Evolutionary conservation across 2,888 invertebrate species (phyloP).

Genomic region (Marronus borbonicus): DNA sequence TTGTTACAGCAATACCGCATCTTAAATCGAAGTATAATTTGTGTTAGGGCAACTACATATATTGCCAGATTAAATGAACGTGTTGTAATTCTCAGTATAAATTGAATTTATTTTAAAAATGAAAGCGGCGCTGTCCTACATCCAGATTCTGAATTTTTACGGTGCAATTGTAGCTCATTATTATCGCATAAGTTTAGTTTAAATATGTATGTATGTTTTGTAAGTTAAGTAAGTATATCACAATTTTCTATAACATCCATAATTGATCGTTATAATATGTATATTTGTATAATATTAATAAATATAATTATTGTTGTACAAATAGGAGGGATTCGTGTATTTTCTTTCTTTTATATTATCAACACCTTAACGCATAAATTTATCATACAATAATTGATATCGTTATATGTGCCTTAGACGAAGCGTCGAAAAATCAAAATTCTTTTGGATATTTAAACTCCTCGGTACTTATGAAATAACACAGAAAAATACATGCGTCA

Average conservation of each 20-base stretch:
- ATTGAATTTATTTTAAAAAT: no score
- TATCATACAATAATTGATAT: slow-evolving; percentile 40
- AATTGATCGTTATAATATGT: slow-evolving; percentile 48
- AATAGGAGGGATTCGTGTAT: slow-evolving; percentile 64
- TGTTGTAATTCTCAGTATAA: no score
- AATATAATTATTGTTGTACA: slow-evolving; percentile 63
- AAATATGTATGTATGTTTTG: slow-evolving; percentile 30
- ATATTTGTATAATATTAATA: slow-evolving; percentile 60
- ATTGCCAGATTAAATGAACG: no score
- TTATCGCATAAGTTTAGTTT: slow-evolving; percentile 11
- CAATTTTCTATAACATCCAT: slow-evolving; percentile 54
- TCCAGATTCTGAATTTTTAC: background rate
- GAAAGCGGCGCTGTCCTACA: no score
- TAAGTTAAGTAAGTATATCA: slow-evolving; percentile 56
- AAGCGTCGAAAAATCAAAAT: background rate
- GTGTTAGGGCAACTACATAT: no score
- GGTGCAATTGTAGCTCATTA: slow-evolving; percentile 14
- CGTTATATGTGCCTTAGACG: slow-evolving; percentile 1
- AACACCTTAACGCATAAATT: slow-evolving; percentile 35
- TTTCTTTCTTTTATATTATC: slow-evolving; percentile 35
- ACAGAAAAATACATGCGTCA: background rate
- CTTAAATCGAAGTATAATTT: no score
- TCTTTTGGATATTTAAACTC: background rate
- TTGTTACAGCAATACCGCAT: no score
- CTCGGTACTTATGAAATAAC: background rate